Evolutionary conservation across 1,140 invertebrate species (phyloP).

Genomic region (Drepana arcuata): DNA sequence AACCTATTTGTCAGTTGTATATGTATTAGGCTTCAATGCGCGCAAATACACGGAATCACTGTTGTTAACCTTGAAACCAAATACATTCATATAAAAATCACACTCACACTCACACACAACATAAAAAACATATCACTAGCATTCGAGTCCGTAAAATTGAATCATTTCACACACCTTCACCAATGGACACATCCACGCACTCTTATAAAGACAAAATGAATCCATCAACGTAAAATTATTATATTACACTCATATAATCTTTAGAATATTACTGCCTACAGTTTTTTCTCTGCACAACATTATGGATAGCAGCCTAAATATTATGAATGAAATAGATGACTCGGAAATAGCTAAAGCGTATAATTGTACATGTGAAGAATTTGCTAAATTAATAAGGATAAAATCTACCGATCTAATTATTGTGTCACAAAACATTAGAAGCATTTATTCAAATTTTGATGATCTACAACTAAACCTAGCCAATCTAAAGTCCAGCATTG

Average conservation of each 20-base stretch:
- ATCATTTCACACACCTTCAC: too few relatives aligned
- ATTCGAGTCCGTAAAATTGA: too few relatives aligned
- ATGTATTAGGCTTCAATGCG: too few relatives aligned
- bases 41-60: too few relatives aligned
- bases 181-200: too few relatives aligned
- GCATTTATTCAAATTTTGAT: slow-evolving; percentile 16
- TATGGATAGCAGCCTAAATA: not conserved
- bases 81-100: not conserved
- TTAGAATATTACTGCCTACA: too few relatives aligned
- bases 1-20: too few relatives aligned
- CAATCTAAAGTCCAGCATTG: slow-evolving; percentile 9
- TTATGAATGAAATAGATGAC: not conserved
- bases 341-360: not conserved
- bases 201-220: not conserved
- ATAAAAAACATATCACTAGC: too few relatives aligned
- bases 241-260: not conserved
- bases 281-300: too few relatives aligned
- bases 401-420: not conserved
- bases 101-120: too few relatives aligned
- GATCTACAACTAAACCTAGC: slow-evolving; percentile 4
- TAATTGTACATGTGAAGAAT: slow-evolving; percentile 1
- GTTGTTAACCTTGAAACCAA: too few relatives aligned
- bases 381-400: slow-evolving; percentile 1
- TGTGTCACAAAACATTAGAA: slow-evolving; percentile 15
- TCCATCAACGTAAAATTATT: not conserved